Conservation (phyloP, 1,140 invertebrate species). For the Zaprionus lachaisei region DNA sequence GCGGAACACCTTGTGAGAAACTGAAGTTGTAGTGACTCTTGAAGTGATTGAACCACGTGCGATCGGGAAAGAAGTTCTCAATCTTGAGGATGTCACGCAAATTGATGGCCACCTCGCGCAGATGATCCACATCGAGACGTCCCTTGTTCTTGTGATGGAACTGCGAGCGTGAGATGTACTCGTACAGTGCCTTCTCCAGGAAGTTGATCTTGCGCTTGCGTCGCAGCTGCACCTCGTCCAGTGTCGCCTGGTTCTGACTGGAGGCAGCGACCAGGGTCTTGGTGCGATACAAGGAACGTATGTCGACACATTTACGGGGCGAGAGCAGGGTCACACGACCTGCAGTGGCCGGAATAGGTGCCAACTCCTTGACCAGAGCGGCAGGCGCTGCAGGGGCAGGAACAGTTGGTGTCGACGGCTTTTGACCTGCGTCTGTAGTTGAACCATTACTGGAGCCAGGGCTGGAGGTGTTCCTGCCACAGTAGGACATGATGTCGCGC, state of each 20-base stretch:
- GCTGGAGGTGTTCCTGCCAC: slow-evolving; percentile 54
- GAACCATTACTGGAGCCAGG: slow-evolving; percentile 10
- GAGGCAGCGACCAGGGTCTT: slow-evolving; percentile 57
- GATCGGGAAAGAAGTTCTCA: slow-evolving; percentile 75
- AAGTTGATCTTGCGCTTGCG: slow-evolving; percentile 73
- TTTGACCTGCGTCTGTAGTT: background rate
- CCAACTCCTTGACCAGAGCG: background rate
- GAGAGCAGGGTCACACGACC: background rate
- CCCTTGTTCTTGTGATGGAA: slow-evolving; percentile 65
- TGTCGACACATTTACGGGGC: slow-evolving; percentile 28
- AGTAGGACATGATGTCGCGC: slow-evolving; percentile 77
- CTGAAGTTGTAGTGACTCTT: slow-evolving; percentile 65
- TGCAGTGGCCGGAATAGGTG: background rate
- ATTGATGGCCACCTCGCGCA: slow-evolving; percentile 63
- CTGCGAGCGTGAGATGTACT: slow-evolving; percentile 70
- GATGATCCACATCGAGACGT: slow-evolving; percentile 53
- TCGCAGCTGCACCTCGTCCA: slow-evolving; percentile 54
- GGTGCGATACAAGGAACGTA: slow-evolving; percentile 59
- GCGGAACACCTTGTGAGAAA: slow-evolving; percentile 59
- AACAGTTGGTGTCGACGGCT: background rate
- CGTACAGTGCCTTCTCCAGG: slow-evolving; percentile 65
- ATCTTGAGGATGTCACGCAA: slow-evolving; percentile 75
- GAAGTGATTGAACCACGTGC: slow-evolving; percentile 70
- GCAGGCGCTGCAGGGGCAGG: background rate
- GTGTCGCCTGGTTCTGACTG: slow-evolving; percentile 61